phyloP scores from a whole-genome alignment of 2,888 invertebrate species.

The Acanthacorydalis orientalis region DNA sequence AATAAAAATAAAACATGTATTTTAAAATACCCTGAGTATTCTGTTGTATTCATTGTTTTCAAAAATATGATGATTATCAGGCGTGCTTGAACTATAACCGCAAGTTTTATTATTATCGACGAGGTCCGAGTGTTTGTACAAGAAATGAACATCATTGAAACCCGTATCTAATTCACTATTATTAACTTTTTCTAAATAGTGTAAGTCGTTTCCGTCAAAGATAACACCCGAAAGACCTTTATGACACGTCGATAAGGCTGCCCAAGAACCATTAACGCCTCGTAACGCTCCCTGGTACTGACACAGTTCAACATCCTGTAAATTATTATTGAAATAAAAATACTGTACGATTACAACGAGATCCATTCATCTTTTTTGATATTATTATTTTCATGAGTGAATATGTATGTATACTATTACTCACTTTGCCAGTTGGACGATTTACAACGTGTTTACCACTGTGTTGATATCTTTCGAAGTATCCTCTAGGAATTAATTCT shows the following conservation, averaged over 20 bases:
- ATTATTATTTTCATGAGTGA: too few relatives aligned
- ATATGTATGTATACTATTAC: slow-evolving; percentile 7
- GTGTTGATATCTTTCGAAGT: slow-evolving; percentile 42
- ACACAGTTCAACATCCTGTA: slow-evolving; percentile 54
- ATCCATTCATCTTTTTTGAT: too few relatives aligned
- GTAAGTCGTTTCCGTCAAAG: slow-evolving; percentile 58
- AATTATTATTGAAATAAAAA: slow-evolving; percentile 11
- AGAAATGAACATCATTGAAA: slow-evolving; percentile 29
- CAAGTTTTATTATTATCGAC: slow-evolving; percentile 38
- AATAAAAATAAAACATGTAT: background rate
- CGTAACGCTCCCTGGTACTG: slow-evolving; percentile 64
- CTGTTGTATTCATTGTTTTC: slow-evolving; percentile 34
- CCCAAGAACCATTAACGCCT: slow-evolving; percentile 54
- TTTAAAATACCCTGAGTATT: slow-evolving; percentile 43
- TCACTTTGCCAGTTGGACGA: slow-evolving; percentile 37
- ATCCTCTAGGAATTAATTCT: slow-evolving; percentile 50
- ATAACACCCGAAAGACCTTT: slow-evolving; percentile 57
- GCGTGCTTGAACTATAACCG: slow-evolving; percentile 22
- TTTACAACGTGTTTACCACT: slow-evolving; percentile 35
- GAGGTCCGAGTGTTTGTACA: slow-evolving; percentile 51
- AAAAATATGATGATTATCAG: slow-evolving; percentile 19
- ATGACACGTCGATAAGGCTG: slow-evolving; percentile 68
- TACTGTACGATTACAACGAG: too few relatives aligned
- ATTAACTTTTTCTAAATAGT: slow-evolving; percentile 44
- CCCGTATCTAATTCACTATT: slow-evolving; percentile 11